These are phyloP conservation scores for Anastrepha obliqua DNA, from an alignment of 1,140 invertebrate species.

Conservation along the genomic window DNA sequence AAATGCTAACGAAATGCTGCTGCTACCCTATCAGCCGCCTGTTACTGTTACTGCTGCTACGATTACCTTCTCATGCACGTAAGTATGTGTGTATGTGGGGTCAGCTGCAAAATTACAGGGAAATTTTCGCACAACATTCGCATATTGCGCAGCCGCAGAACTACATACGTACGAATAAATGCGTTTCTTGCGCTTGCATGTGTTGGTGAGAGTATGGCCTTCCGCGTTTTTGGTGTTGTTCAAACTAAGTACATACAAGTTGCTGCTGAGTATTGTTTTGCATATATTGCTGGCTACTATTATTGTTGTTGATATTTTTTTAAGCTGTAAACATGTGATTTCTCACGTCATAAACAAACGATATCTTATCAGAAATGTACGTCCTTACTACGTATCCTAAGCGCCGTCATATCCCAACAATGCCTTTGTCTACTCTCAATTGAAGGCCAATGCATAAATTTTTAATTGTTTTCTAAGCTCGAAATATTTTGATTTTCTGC, in stretches of 20 bases:
- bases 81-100: background rate
- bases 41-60: background rate
- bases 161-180: too few relatives aligned
- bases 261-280: too few relatives aligned
- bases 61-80: background rate
- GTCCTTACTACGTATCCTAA: too few relatives aligned
- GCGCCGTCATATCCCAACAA: background rate
- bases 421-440: background rate
- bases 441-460: slow-evolving; percentile 1
- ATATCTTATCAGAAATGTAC: slow-evolving; percentile 7
- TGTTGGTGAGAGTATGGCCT: background rate
- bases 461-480: slow-evolving; percentile 11
- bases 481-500: slow-evolving; percentile 5
- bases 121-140: background rate
- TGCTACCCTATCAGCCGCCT: background rate
- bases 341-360: background rate
- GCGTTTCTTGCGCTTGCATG: background rate
- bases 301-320: background rate
- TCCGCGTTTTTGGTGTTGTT: background rate
- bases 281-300: background rate
- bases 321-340: slow-evolving; percentile 2
- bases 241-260: background rate
- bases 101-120: background rate
- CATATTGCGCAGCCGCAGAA: background rate
- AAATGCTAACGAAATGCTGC: background rate